Evolutionary conservation across 2,113 vertebrate species (phyloP), one percentile per base, ranked within the genome.

Genomic region (Regulus satrapa): DNA sequence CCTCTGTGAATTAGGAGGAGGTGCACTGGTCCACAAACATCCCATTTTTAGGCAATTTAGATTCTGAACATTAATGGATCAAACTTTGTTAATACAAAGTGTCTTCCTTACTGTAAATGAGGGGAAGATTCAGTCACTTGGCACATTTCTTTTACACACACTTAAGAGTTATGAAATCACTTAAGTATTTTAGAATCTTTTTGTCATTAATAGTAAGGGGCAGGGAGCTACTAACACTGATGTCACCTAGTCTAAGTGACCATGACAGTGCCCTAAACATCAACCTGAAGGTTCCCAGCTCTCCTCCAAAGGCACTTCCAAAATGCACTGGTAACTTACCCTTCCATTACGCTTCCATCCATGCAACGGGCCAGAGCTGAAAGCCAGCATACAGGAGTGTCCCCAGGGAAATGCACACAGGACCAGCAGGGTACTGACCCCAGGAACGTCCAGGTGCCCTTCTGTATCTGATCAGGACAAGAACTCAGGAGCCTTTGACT

Each of bases 301-400:
- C 38, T 68, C 38, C 56, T 78, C 34, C 56, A 52, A 73, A 59
- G 34, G 58, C 10, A 68, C 52, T 77, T 40, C n/a, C 76, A 40
- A 24, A 3, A 55, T 55, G 56, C 10, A 15, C 26, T 46, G 34
- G 5, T 24, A 69, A 96, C 97, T 96, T 91, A 98, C 97, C 93
- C 93, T 94, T 82, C 95, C 95, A 94, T 96, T 96, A 82, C 29
- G 41, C 78, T 97, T 86, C 97, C 96, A 97, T 94, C 94, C 95
- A 92, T 82, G 91, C 82, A 92, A 63, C 17, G 67, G 74, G 64
- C 61, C 68, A n/a, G 84, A 96, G 68, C 45, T 48, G 54, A 92
- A 61, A 16, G 91, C 61, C 94, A 96, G 86, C 96, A 95, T 81
- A 45, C 32, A 89, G 92, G 34, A 88, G 49, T 4, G 32, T 52